Evolutionary conservation across 1,140 invertebrate genomes (phyloP).

Genomic region (Lucilia cuprina): DNA sequence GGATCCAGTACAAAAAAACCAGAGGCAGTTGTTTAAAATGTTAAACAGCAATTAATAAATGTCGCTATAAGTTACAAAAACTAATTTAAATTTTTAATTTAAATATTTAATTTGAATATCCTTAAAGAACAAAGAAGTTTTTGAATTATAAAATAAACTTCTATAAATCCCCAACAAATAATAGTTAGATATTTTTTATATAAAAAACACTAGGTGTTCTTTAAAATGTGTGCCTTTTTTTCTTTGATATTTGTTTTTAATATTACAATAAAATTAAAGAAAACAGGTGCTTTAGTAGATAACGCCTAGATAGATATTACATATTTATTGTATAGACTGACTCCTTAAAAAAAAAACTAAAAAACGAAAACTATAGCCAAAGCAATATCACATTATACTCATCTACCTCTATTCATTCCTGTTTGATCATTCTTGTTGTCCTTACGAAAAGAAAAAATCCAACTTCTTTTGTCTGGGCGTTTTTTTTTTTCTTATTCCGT

Average conservation of each 20-base stretch:
- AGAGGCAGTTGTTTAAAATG: not conserved
- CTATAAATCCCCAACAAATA: not conserved
- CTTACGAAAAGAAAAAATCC: not conserved
- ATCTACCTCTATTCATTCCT: not conserved
- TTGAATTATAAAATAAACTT: too few species aligned
- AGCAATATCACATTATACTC: not conserved
- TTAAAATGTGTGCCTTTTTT: not conserved
- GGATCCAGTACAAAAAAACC: not conserved
- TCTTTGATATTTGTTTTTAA: not conserved
- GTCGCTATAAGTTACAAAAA: constrained; percentile 19
- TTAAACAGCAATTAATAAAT: constrained; percentile 28
- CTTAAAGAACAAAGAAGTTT: too few species aligned
- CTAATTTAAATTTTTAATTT: not conserved
- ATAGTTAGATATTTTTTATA: not conserved
- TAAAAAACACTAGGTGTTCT: not conserved
- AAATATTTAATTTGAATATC: too few species aligned
- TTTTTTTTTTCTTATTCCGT: constrained; percentile 1
- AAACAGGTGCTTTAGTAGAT: constrained; percentile 22
- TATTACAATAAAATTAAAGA: not conserved
- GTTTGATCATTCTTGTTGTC: constrained; percentile 1
- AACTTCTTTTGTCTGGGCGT: constrained; percentile 29
- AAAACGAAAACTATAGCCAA: not conserved
- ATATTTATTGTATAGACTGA: not conserved
- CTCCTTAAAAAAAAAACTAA: not conserved
- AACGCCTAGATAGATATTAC: constrained; percentile 21